A percentile compares a stretch with the other conserved stretches of the same genome.
Conservation (phyloP, 2,888 invertebrate species). For the Eupithecia inturbata region DNA sequence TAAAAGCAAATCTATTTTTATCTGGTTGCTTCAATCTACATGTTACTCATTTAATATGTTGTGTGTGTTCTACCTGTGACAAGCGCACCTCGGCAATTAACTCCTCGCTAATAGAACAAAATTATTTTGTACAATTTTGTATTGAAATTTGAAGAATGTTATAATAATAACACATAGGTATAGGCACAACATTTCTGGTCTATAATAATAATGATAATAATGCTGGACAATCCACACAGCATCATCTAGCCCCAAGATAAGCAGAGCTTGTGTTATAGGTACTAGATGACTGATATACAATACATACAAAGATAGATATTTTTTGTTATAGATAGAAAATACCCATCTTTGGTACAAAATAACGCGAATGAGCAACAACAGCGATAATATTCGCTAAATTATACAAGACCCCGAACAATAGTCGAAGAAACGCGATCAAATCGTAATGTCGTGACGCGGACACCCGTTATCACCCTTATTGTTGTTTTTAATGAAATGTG, state of each 20-base stretch:
- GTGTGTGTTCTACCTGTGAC: background rate
- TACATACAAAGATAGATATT: too few relatives aligned
- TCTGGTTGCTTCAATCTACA: too few relatives aligned
- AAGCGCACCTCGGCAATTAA: background rate
- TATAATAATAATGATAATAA: too few relatives aligned
- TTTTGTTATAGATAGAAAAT: too few relatives aligned
- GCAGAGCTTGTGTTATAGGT: too few relatives aligned
- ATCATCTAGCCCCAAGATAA: too few relatives aligned
- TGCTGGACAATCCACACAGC: too few relatives aligned
- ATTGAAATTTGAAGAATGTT: too few relatives aligned
- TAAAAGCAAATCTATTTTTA: too few relatives aligned
- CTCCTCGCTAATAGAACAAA: background rate
- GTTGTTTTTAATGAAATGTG: slow-evolving; percentile 78
- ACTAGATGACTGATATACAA: too few relatives aligned
- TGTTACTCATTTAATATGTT: background rate
- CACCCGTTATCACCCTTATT: slow-evolving; percentile 70
- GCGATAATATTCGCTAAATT: slow-evolving; percentile 18
- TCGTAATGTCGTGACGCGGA: slow-evolving; percentile 48
- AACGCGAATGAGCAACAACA: background rate
- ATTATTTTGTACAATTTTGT: too few relatives aligned
- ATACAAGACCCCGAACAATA: slow-evolving; percentile 34
- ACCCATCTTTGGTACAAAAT: too few relatives aligned
- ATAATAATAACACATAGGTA: background rate
- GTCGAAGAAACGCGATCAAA: slow-evolving; percentile 59
- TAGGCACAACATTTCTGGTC: background rate